Base-by-base conservation (phyloP, 2,888 invertebrate genomes). In the Leucoma salicis region DNA sequence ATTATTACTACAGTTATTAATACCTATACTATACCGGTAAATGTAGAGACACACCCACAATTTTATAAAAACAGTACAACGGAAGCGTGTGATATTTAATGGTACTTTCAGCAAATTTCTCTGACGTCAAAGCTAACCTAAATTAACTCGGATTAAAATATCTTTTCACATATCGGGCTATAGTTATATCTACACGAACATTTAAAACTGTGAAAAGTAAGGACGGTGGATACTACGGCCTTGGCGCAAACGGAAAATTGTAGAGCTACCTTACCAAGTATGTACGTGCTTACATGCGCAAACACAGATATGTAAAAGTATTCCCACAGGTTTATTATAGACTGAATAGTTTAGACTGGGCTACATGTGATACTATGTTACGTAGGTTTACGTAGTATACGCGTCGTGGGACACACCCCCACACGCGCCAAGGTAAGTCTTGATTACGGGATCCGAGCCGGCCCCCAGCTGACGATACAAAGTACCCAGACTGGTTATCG, bases 401-500 rank as follows among this genome's bases (percentile, higher is more conserved):
- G 31, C 33, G 35, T 43, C 42, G 37, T 25, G 44, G 42, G 73
- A 66, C 73, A 70, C 73, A 72, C 70, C 70, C 58, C 64, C 71
- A 49, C 52, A 52, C 56, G 38, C 46, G 55, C 49, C 53, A 57
- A 56, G 58, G 46, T 54, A 53, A 43, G 46, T 61, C 57, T 29
- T 36, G 41, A 35, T 64, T 57, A 54, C 52, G 49, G 55, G 52
- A 41, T 36, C 39, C 13, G 21, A n/a, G 24, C 32, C 37, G 39
- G 32, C 41, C 27, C 27, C 34, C 29, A 15, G 16, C 27, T 27
- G 39, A 18, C 35, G 25, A 31, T 39, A 35, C 7, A 10, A 15
- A 27, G 12, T 31, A 39, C 28, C 18, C 42, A 18, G 43, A 57
- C 57, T 42, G 42, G 56, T 60, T 60, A 39, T 8, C 6, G 21